Percentiles rank a stretch among this genome's conserved stretches.
These are phyloP conservation scores for Conus canariensis DNA, from an alignment of 2,888 invertebrate genomes.

Conservation along the genomic window DNA sequence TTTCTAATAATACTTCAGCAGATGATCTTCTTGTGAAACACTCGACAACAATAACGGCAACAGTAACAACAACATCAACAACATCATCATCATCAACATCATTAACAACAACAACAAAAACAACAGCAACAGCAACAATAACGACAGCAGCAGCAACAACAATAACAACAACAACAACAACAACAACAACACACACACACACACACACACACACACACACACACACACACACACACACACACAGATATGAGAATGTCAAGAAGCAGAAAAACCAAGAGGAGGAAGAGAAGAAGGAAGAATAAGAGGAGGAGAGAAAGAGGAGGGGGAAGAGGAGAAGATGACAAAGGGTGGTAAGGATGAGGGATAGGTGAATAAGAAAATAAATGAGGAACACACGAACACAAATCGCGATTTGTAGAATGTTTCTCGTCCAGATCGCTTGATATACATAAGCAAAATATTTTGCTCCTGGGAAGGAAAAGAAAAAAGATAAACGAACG, in stretches of 20 bases:
- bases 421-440: too few species aligned
- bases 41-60: too few species aligned
- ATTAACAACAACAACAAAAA: too few species aligned
- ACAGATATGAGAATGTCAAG: neutral
- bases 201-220: conserved; percentile 3
- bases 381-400: neutral
- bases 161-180: too few species aligned
- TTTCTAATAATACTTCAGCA: too few species aligned
- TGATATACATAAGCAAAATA: neutral
- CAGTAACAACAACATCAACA: too few species aligned
- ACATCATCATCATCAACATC: too few species aligned
- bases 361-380: too few species aligned
- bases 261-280: neutral
- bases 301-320: neutral
- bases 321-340: neutral
- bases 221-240: conserved; percentile 27
- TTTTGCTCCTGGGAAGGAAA: neutral
- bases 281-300: neutral
- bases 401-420: neutral
- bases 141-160: too few species aligned
- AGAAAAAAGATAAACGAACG: neutral
- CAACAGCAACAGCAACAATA: too few species aligned
- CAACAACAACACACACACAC: neutral
- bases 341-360: neutral
- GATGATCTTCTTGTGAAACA: too few species aligned